Evolutionary conservation across 2,113 vertebrate species (phyloP).

Genomic region (Tragelaphus buxtoni): DNA sequence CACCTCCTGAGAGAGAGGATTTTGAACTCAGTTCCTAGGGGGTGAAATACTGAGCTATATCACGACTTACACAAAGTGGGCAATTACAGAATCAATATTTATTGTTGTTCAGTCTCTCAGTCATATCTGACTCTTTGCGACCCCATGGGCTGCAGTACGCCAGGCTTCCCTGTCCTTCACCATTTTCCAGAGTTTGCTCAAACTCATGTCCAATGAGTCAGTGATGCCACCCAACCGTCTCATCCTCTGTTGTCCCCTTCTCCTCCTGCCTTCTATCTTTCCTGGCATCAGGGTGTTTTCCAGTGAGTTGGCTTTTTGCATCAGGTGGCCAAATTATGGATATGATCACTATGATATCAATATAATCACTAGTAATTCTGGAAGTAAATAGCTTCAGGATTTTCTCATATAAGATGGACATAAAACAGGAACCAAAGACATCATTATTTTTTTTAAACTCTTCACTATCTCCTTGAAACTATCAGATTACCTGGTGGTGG

Average conservation of each 20-base stretch:
- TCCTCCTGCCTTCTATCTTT: not conserved
- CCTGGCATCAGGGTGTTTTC: not conserved
- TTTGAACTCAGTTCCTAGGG: not conserved
- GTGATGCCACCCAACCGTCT: not conserved
- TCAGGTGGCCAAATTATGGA: not conserved
- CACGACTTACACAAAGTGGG: not conserved
- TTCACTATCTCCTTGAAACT: not conserved
- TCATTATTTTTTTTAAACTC: not conserved
- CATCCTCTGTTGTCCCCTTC: not conserved
- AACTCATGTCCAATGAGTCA: not conserved
- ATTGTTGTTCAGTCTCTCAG: not conserved
- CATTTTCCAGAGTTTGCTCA: not conserved
- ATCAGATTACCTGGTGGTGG: not conserved
- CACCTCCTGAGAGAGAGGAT: not conserved
- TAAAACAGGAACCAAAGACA: conserved; percentile 33
- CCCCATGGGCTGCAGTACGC: not conserved
- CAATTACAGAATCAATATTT: not conserved
- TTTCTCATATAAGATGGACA: not conserved
- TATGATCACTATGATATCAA: not conserved
- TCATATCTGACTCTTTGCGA: not conserved
- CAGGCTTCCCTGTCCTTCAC: not conserved
- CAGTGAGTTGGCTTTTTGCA: not conserved
- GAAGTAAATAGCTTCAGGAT: not conserved
- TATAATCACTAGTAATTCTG: not conserved
- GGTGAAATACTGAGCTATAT: not conserved